Evolutionary conservation across 2,113 vertebrate genomes (phyloP).

Genomic region (Corythornis cristatus): DNA sequence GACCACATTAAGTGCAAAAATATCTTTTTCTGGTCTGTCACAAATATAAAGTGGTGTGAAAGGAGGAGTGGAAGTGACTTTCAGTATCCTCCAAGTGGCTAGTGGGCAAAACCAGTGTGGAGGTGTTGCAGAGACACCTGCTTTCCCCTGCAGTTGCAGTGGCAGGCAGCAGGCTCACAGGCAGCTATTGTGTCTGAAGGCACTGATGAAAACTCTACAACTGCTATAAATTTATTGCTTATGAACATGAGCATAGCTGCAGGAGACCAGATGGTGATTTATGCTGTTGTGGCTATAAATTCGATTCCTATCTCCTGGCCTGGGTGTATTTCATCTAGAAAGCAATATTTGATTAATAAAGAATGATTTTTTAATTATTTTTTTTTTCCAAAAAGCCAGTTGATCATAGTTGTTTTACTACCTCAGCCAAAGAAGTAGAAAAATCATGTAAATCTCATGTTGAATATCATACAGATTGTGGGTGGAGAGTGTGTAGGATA

Average conservation of each 20-base stretch:
- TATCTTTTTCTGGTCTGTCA: not conserved
- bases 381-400: not conserved
- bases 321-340: constrained; percentile 15
- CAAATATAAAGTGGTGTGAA: not conserved
- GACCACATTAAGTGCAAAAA: not conserved
- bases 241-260: not conserved
- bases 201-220: not conserved
- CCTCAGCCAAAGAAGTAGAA: not conserved
- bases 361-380: not conserved
- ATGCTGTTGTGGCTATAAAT: not conserved
- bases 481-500: not conserved
- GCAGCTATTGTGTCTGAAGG: not conserved
- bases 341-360: constrained; percentile 12
- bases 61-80: not conserved
- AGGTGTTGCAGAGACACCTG: not conserved
- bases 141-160: not conserved
- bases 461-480: not conserved
- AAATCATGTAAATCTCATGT: not conserved
- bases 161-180: not conserved
- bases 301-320: constrained; percentile 3
- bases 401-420: not conserved
- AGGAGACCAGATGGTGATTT: constrained; percentile 13
- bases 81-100: not conserved
- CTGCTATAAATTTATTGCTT: constrained; percentile 12
- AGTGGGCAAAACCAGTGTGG: not conserved